These are phyloP conservation scores for Rousettus leschenaultii DNA, from an alignment of 2,113 vertebrate genomes.

Conservation along the genomic window DNA sequence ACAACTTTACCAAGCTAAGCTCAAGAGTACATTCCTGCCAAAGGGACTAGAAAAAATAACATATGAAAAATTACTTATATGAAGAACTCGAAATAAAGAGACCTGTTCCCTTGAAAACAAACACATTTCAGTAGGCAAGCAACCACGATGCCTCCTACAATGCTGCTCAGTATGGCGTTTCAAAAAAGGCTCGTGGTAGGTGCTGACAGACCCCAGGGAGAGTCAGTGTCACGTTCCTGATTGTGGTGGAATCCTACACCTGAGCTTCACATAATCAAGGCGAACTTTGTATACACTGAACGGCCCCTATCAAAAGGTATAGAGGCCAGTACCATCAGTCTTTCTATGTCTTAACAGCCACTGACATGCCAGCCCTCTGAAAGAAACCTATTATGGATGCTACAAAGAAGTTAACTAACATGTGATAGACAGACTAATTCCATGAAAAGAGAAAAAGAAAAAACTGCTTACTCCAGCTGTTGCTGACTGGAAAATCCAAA, in stretches of 20 bases:
- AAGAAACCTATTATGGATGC: neutral
- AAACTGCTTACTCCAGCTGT: neutral
- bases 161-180: neutral
- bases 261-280: neutral
- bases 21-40: neutral
- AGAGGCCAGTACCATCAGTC: neutral
- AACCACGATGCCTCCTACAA: neutral
- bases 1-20: neutral
- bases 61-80: neutral
- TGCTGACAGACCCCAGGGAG: neutral
- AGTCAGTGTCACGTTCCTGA: neutral
- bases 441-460: neutral
- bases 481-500: neutral
- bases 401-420: neutral
- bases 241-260: neutral
- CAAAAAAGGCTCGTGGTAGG: neutral
- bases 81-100: neutral
- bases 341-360: neutral
- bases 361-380: neutral
- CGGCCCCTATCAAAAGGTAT: neutral
- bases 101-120: neutral
- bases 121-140: neutral
- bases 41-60: slow-evolving; percentile 12
- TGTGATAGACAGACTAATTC: neutral
- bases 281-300: neutral